Evolutionary conservation across 2,797 vertebrate species (phyloP).

Genomic region (Anabas testudineus): DNA sequence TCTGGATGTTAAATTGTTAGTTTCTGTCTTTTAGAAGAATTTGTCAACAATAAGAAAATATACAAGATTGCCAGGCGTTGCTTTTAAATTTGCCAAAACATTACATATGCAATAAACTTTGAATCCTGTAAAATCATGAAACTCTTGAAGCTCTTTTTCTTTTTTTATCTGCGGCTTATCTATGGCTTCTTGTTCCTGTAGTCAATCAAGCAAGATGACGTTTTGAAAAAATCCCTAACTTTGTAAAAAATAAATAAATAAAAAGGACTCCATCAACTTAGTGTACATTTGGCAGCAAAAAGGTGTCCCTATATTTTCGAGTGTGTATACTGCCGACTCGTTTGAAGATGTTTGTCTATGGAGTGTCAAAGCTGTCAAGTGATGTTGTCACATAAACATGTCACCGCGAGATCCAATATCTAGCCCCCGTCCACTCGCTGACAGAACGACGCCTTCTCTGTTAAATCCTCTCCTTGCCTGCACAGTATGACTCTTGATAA

Average conservation of each 20-base stretch:
- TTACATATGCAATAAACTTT: neutral
- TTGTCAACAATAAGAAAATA: too few species aligned
- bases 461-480: conserved; percentile 67
- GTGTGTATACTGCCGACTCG: conserved; percentile 55
- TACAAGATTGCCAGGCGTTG: too few species aligned
- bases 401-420: conserved; percentile 79
- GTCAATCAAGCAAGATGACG: conserved; percentile 28
- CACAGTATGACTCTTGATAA: conserved; percentile 67
- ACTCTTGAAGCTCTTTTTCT: neutral
- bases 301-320: conserved; percentile 63
- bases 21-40: neutral
- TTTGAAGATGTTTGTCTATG: conserved; percentile 82
- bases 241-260: conserved; percentile 20
- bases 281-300: conserved; percentile 63
- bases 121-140: neutral
- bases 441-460: conserved; percentile 70
- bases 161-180: too few species aligned
- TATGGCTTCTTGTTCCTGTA: neutral
- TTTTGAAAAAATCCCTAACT: conserved; percentile 35
- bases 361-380: conserved; percentile 77
- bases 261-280: conserved; percentile 56
- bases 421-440: conserved; percentile 78
- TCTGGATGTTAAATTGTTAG: too few species aligned
- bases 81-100: neutral
- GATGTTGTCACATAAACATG: conserved; percentile 84